Conservation (phyloP, 2,797 vertebrate genomes). For the Cheirogaleus major region DNA sequence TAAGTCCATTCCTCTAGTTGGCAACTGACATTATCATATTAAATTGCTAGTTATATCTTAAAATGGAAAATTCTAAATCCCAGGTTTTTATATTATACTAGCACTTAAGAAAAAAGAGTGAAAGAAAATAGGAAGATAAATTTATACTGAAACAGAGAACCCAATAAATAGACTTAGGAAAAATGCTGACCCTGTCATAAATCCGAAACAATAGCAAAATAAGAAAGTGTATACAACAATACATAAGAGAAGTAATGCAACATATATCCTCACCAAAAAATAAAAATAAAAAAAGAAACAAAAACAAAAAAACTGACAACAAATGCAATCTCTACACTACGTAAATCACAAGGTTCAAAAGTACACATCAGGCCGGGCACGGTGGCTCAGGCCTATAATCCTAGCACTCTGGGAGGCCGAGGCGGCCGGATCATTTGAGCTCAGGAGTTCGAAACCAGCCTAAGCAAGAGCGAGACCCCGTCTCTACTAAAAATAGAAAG, state of each 20-base stretch:
- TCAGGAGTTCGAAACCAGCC: too few species aligned
- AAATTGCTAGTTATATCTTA: constrained; percentile 15
- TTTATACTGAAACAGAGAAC: constrained; percentile 20
- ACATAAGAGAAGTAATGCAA: constrained; percentile 3
- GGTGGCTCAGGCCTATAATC: too few species aligned
- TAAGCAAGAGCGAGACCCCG: too few species aligned
- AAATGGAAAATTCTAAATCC: constrained; percentile 32
- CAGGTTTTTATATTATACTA: constrained; percentile 17
- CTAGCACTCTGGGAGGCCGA: too few species aligned
- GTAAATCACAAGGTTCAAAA: constrained; percentile 27
- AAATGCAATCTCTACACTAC: not conserved
- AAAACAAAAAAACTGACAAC: not conserved
- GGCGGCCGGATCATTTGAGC: too few species aligned
- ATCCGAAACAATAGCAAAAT: not conserved
- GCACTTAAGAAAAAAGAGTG: not conserved
- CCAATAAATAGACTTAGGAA: not conserved
- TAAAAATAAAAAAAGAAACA: not conserved
- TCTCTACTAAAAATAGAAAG: too few species aligned
- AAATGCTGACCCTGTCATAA: constrained; percentile 19
- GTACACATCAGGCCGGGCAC: not conserved
- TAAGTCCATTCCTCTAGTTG: not conserved
- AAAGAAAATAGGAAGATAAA: constrained; percentile 7
- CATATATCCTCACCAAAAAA: not conserved
- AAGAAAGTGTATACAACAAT: not conserved
- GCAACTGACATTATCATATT: not conserved